Evolutionary conservation across 1,140 invertebrate genomes (phyloP).

Genomic region (Leptoteleia sp.): DNA sequence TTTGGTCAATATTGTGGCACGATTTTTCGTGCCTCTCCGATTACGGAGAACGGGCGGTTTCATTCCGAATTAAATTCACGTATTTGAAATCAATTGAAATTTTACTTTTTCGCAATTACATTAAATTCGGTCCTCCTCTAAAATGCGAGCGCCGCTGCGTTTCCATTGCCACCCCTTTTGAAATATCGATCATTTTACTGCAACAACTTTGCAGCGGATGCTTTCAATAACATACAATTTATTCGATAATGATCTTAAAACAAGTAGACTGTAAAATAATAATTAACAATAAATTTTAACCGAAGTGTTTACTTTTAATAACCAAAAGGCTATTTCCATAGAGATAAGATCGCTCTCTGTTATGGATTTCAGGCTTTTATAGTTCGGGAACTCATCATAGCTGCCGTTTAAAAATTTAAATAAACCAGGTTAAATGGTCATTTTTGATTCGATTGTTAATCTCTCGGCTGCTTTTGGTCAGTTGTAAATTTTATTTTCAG

Average conservation of each 20-base stretch:
- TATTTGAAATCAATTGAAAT: too few relatives aligned
- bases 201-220: too few relatives aligned
- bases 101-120: too few relatives aligned
- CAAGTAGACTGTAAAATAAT: constrained; percentile 1
- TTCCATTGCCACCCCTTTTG: constrained; percentile 12
- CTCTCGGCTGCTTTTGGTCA: too few relatives aligned
- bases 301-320: constrained; percentile 19
- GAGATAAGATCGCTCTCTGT: constrained; percentile 17
- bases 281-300: constrained; percentile 6
- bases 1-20: constrained; percentile 30
- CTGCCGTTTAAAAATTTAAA: constrained; percentile 4
- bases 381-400: not conserved
- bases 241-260: constrained; percentile 8
- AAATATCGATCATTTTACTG: too few relatives aligned
- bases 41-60: not conserved
- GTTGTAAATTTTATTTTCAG: too few relatives aligned
- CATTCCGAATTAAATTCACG: too few relatives aligned
- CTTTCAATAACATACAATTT: too few relatives aligned
- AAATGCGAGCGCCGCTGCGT: not conserved
- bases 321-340: constrained; percentile 5
- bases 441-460: too few relatives aligned
- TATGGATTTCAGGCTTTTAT: constrained; percentile 24
- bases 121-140: not conserved
- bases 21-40: constrained; percentile 3
- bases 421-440: constrained; percentile 3